Evolutionary conservation across 2,113 vertebrate genomes (phyloP).

Genomic region (Podarcis cretensis): DNA sequence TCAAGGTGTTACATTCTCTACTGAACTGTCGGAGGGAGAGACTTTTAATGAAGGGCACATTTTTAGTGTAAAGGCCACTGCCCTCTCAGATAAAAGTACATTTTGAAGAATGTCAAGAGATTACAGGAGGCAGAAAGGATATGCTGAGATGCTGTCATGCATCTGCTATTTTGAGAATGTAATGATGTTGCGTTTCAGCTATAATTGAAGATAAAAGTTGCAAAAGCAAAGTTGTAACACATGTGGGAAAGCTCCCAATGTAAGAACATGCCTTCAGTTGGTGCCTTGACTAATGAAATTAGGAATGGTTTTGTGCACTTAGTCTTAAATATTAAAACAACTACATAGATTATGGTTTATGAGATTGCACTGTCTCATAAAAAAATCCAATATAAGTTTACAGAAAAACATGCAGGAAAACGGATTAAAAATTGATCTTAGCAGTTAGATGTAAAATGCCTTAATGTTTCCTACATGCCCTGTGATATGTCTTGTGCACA

Average conservation of each 20-base stretch:
- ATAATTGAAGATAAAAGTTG: conserved; percentile 51
- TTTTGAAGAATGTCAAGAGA: conserved; percentile 68
- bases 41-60: conserved; percentile 60
- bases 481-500: conserved; percentile 38
- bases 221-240: conserved; percentile 35
- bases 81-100: conserved; percentile 67
- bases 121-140: conserved; percentile 60
- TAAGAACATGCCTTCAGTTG: conserved; percentile 25
- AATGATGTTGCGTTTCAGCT: conserved; percentile 46
- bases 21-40: conserved; percentile 53
- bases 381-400: not conserved
- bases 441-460: not conserved
- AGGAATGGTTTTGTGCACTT: not conserved
- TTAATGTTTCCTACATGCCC: not conserved
- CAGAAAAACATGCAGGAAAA: not conserved
- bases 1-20: conserved; percentile 53
- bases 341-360: not conserved
- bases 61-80: conserved; percentile 71
- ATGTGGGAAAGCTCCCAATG: conserved; percentile 1
- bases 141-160: conserved; percentile 58
- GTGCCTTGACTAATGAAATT: not conserved
- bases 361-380: not conserved
- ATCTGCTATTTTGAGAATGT: conserved; percentile 53
- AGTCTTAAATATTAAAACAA: not conserved
- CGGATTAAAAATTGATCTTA: too few species aligned